A percentile compares a stretch with the other conserved stretches of the same genome.
Conservation (phyloP, 2,797 vertebrate species). For the Anguilla marmorata region DNA sequence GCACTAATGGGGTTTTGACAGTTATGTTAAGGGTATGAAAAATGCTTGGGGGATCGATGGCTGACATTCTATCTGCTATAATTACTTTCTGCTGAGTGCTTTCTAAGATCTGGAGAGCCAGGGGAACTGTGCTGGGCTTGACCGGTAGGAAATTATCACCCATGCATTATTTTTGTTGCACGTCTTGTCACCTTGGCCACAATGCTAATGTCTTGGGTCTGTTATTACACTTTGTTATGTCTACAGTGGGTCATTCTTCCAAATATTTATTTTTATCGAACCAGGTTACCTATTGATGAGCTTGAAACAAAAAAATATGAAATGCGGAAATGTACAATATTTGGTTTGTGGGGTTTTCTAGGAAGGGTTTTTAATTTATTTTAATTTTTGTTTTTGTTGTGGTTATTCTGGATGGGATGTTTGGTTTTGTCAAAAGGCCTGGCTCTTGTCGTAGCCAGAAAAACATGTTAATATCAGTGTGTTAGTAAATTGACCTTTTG, state of each 20-base stretch:
- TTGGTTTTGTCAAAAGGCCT: background rate
- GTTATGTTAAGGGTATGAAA: slow-evolving; percentile 63
- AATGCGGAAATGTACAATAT: background rate
- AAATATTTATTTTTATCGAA: background rate
- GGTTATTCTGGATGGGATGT: background rate
- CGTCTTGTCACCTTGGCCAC: background rate
- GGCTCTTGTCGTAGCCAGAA: background rate
- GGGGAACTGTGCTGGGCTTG: slow-evolving; percentile 27
- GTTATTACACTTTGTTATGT: background rate
- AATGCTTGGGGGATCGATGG: slow-evolving; percentile 58
- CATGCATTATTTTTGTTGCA: slow-evolving; percentile 4
- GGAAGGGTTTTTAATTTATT: background rate
- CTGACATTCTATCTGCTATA: slow-evolving; percentile 62
- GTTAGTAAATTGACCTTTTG: background rate
- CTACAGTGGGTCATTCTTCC: background rate
- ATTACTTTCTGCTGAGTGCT: slow-evolving; percentile 64
- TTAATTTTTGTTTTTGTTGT: background rate
- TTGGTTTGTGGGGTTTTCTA: background rate
- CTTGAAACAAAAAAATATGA: background rate
- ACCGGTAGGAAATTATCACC: slow-evolving; percentile 15
- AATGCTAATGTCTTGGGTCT: background rate
- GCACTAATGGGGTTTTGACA: slow-evolving; percentile 62
- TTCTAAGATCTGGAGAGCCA: slow-evolving; percentile 55
- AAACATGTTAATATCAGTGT: background rate
- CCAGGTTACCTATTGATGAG: background rate